A percentile compares a stretch with the other conserved stretches of the same genome.
Conservation (phyloP, 2,888 invertebrate species). For the Diaphora mendica region DNA sequence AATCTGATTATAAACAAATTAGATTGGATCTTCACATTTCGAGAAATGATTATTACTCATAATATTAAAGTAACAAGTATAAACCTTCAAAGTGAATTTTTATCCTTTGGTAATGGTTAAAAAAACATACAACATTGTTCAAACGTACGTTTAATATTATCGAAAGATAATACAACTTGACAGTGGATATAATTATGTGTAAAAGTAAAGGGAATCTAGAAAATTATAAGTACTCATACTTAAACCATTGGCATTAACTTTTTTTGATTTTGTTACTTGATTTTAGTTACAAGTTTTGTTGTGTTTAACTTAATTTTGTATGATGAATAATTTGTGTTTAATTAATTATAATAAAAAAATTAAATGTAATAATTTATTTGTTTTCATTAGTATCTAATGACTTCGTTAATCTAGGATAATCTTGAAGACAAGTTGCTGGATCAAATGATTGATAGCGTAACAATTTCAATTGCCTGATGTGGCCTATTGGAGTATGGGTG, state of each 20-base stretch:
- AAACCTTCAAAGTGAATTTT: background rate
- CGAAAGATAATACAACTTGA: background rate
- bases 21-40: no score
- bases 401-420: conserved; percentile 64
- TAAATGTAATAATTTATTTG: conserved; percentile 49
- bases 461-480: conserved; percentile 74
- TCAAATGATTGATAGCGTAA: conserved; percentile 77
- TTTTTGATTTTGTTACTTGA: conserved; percentile 10
- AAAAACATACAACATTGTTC: background rate
- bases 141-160: background rate
- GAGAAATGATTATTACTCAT: background rate
- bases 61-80: background rate
- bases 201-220: background rate
- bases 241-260: background rate
- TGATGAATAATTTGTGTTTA: conserved; percentile 34
- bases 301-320: conserved; percentile 36
- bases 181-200: background rate
- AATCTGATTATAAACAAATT: no score
- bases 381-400: conserved; percentile 55
- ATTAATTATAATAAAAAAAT: conserved; percentile 53
- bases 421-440: conserved; percentile 73
- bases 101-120: background rate
- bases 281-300: conserved; percentile 29
- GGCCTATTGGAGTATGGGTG: conserved; percentile 79
- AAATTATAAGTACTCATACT: background rate